Base-by-base conservation (phyloP, 2,797 vertebrate species). In the Typhlichthys eigenmanni region DNA sequence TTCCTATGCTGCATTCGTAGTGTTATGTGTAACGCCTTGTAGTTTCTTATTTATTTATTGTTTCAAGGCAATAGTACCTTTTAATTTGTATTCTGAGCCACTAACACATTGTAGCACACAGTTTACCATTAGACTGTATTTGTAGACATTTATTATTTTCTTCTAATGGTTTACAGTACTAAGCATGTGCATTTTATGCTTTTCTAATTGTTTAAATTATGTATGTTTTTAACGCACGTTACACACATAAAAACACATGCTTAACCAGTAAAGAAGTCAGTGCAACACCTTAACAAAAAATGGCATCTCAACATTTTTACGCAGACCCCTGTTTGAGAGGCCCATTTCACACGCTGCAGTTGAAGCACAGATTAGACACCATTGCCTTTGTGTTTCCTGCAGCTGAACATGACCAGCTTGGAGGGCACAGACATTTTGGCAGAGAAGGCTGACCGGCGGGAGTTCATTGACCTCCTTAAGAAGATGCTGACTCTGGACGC, bases 321-420 rank as follows among this genome's bases (percentile, higher is more conserved):
- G 3, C 14, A 19, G 8, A 19, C 34, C 34, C 34, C 34, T 6
- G 34, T 6, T 38, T 38, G 34, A 38, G 34, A 38, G 3, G 49
- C 19, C 57, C 1, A 8, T 13, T 7, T 47, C 3, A 11, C n/a
- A 2, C 49, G 0, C 13, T 34, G 29, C 24, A 24, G 24, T 13
- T 8, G 17, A 3, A 45, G 14, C 4, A 9, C 7, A 3, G 32
- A 45, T 43, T 17, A 57, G 17, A 17, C 10, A 11, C 17, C 3
- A 10, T 2, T 32, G 32, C 24, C 55, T 17, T 14, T 50, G 11
- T 60, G 5, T 29, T 1, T 5, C 9, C 54, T 47, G 51, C 78
- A 99, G 97, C 97, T 99, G 85, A 99, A 98, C 92, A 98, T 98
- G 96, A 98, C 95, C 13, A 96, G 92, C 85, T 92, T 98, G 82